Base-by-base conservation (phyloP, 2,888 invertebrate genomes). In the Drosophila birchii region DNA sequence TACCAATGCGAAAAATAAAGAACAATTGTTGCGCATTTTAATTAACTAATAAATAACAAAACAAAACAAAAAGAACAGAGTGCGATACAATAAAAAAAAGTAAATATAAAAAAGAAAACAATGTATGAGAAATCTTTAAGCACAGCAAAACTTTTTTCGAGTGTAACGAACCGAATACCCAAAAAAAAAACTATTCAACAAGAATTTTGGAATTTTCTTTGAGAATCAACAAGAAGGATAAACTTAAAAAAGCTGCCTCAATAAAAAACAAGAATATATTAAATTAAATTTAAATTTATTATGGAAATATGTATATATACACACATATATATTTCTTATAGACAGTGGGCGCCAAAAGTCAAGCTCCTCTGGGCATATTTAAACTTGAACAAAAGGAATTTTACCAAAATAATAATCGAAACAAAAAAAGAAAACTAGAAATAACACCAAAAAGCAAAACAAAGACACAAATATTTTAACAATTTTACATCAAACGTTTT, bases 1-100 rank as follows among this genome's bases (percentile, higher is more conserved):
- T 62, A 60, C 60, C 55, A 72, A 68, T 56, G 38, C 53, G 51
- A 36, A 73, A 67, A 51, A n/a, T n/a, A n/a, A 57, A 41, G 49
- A 54, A 53, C 41, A 73, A 62, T 80, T 83, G 80, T 83, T 78
- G 55, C 62, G 60, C 69, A 81, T 76, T 72, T 76, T 63, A 80
- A 72, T 55, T 44, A 70, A 51, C 34, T 51, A 62, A 26, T 39
- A 61, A 54, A 54, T 18, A 47, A 36, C 20, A 41, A 38, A 51
- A 49, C 38, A 6, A 47, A 20, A 26, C 43, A 44, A 29, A 9
- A 45, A 67, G 56, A 54, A 54, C 56, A 41, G 75, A 54, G 80
- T 80, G 80, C 68, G 75, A 67, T 68, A 86, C 80, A 72, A 72
- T 72, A 72, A 72, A 23, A 58, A 51, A 29, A 43, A 47, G 44